Evolutionary conservation across 2,888 invertebrate genomes (phyloP), one percentile per base, ranked within the genome.

Genomic region (Odiellus spinosus): DNA sequence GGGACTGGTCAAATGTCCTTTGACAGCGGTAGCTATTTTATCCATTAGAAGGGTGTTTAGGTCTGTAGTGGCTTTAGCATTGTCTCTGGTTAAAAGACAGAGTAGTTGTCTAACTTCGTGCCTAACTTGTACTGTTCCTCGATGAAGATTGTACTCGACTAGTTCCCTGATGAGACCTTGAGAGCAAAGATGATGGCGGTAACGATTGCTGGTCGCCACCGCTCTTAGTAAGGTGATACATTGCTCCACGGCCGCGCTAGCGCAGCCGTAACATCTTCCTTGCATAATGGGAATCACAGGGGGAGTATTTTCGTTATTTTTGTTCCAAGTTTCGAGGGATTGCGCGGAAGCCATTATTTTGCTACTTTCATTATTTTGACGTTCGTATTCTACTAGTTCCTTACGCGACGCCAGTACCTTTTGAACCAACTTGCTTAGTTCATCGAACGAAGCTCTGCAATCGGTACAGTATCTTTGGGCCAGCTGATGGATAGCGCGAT

Each of bases 381-480:
- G 74, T 66, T 93, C 93, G 62, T 87, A 93, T 1, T 87, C 80
- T 6, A 93, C 84, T 36, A 95, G 68, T 64, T 93, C 91, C 59
- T 84, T 80, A 19, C 85, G 73, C 62, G 88, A 90, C 0, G 93
- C 90, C 54, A 90, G 71, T 54, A 67, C 65, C 66, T 56, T 56
- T 45, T 73, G 72, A 48, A 74, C 72, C 38, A 73, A 70, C 57
- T 73, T 71, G 58, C 73, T 90, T 2, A 96, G 73, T 62, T 95
- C 95, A 62, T 95, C 95, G 65, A 93, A 95, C 6, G 88, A 83
- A 4, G 81, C 80, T 64, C 87, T 87, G 63, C 91, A 93, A 60
- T 96, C 95, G 41, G 80, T 82, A 64, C 91, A 90, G 67, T 95
- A 95, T 63, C 87, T 85, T 65, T 90, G 88, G 2, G 93, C 93